phyloP scores from a whole-genome alignment of 2,888 invertebrate species.

The Andrena chrysosceles region DNA sequence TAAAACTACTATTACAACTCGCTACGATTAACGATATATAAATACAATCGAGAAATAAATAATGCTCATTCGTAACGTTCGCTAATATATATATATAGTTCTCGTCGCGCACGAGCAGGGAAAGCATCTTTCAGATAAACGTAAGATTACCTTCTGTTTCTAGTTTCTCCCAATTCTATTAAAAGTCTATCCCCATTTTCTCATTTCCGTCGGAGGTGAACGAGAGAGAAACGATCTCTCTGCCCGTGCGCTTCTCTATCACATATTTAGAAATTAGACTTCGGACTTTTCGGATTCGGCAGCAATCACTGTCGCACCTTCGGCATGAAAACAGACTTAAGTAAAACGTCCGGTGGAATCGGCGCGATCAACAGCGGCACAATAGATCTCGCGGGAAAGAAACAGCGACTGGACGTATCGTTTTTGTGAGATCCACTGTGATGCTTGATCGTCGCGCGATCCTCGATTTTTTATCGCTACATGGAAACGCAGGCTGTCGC shows the following conservation, averaged over 20 bases:
- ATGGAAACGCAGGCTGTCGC: not conserved
- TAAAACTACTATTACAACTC: slow-evolving; percentile 63
- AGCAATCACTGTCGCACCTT: slow-evolving; percentile 53
- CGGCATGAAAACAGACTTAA: slow-evolving; percentile 56
- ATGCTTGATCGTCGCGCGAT: slow-evolving; percentile 16
- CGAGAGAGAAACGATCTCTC: slow-evolving; percentile 16
- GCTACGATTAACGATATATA: slow-evolving; percentile 69
- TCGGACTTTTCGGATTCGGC: slow-evolving; percentile 59
- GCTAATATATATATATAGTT: slow-evolving; percentile 47
- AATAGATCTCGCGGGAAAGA: slow-evolving; percentile 41
- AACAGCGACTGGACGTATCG: slow-evolving; percentile 38
- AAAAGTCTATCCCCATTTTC: too few relatives aligned
- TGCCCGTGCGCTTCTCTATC: slow-evolving; percentile 66
- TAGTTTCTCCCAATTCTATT: not conserved
- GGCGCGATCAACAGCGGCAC: slow-evolving; percentile 60
- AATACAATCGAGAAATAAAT: slow-evolving; percentile 74
- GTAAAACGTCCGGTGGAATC: slow-evolving; percentile 53
- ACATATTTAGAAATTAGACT: slow-evolving; percentile 69
- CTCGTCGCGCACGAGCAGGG: slow-evolving; percentile 53
- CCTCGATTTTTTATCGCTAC: not conserved
- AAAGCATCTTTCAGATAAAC: slow-evolving; percentile 4
- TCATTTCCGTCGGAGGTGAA: not conserved
- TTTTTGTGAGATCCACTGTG: not conserved
- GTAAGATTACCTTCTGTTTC: not conserved
- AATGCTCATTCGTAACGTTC: slow-evolving; percentile 68